Evolutionary conservation across 2,113 vertebrate species (phyloP).

Genomic region (Desmodus rotundus): DNA sequence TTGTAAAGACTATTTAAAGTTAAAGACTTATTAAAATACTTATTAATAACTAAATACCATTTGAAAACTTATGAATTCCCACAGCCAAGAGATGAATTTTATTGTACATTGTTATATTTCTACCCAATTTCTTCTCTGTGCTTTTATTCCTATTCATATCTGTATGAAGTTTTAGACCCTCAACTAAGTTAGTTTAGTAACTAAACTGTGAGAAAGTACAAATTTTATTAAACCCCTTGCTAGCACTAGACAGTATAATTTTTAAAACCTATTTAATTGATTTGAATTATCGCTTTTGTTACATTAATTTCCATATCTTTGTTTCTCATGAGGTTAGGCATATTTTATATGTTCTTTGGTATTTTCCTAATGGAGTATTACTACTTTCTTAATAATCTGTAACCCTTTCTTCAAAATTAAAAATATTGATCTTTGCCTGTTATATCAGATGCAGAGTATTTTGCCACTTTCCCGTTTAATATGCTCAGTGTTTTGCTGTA

Average conservation of each 20-base stretch:
- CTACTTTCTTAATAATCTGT: neutral
- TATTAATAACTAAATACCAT: neutral
- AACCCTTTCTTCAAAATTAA: conserved; percentile 18
- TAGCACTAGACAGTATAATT: neutral
- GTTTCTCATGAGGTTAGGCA: neutral
- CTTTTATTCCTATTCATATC: neutral
- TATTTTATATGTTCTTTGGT: neutral
- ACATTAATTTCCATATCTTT: neutral
- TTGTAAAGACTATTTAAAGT: neutral
- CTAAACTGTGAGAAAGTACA: neutral
- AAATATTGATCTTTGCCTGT: neutral
- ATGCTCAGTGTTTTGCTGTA: neutral
- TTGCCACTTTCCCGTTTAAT: neutral
- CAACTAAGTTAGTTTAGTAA: neutral
- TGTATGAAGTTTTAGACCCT: neutral
- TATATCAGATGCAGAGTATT: neutral
- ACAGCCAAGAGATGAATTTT: neutral
- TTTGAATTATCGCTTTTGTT: neutral
- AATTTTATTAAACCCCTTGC: neutral
- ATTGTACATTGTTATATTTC: neutral
- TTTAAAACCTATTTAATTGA: neutral
- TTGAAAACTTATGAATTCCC: neutral
- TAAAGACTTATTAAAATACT: neutral
- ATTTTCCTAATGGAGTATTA: neutral
- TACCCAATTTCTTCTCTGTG: neutral